Evolutionary conservation across 2,888 invertebrate genomes (phyloP).

Genomic region (Nemotelus pantherinus): DNA sequence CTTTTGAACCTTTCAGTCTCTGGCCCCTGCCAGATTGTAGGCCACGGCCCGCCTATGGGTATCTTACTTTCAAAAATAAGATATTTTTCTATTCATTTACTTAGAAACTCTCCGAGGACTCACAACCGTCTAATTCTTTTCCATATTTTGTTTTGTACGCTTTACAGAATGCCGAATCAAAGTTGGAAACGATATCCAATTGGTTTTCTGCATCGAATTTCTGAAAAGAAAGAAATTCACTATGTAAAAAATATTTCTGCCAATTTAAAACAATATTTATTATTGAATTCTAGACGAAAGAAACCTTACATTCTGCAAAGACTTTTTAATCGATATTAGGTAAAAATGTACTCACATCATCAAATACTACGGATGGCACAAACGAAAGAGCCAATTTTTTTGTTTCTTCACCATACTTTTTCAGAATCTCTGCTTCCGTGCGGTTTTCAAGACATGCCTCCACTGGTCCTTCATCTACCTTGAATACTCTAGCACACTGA

Average conservation of each 20-base stretch:
- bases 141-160: background rate
- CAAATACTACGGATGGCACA: constrained; percentile 60
- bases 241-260: too few species aligned
- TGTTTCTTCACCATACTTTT: constrained; percentile 59
- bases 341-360: constrained; percentile 56
- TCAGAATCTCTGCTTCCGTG: constrained; percentile 57
- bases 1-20: too few species aligned
- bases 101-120: too few species aligned
- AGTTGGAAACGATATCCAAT: background rate
- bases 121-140: background rate
- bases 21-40: too few species aligned
- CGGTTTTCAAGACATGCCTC: constrained; percentile 56
- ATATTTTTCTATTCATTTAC: too few species aligned
- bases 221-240: background rate
- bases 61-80: too few species aligned
- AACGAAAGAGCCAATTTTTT: constrained; percentile 57
- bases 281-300: too few species aligned
- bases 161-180: background rate
- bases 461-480: constrained; percentile 55
- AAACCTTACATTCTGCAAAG: too few species aligned
- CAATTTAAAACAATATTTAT: too few species aligned
- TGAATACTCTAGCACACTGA: constrained; percentile 56
- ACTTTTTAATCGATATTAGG: too few species aligned
- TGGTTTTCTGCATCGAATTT: constrained; percentile 15
- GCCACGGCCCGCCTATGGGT: too few species aligned